Conservation (phyloP, 2,888 invertebrate genomes). For the Archips crataeganus region DNA sequence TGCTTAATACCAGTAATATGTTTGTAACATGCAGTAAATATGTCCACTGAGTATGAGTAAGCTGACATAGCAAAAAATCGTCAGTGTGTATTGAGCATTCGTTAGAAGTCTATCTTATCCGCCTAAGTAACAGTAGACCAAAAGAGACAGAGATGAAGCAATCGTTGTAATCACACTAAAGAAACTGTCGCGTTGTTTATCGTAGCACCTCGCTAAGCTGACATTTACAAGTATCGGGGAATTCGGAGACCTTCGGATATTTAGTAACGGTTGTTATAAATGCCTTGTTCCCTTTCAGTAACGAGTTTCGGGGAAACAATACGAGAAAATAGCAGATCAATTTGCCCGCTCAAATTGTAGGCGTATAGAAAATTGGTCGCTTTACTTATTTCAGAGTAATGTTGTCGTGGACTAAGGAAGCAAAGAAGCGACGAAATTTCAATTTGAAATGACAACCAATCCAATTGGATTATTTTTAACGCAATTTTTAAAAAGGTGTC, state of each 20-base stretch:
- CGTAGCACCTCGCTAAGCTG: conserved; percentile 64
- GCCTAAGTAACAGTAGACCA: neutral
- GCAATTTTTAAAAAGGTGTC: neutral
- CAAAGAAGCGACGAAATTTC: neutral
- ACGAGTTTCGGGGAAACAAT: conserved; percentile 53
- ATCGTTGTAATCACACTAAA: conserved; percentile 6
- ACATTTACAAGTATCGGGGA: conserved; percentile 65
- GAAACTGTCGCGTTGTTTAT: conserved; percentile 48
- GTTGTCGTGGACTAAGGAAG: neutral
- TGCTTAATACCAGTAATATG: neutral
- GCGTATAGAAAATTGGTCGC: conserved; percentile 30
- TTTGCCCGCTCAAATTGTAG: conserved; percentile 31
- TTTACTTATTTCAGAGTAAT: conserved; percentile 14
- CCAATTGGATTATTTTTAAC: neutral
- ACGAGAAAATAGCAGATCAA: conserved; percentile 30
- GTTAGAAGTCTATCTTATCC: neutral
- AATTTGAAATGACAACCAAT: neutral
- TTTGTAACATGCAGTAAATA: no score
- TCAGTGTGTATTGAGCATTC: no score
- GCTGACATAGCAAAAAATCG: no score
- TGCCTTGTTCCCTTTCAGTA: conserved; percentile 60
- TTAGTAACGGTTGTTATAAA: conserved; percentile 66
- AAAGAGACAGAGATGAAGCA: neutral
- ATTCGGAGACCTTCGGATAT: conserved; percentile 59
- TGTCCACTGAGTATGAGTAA: no score